phyloP scores from a whole-genome alignment of 2,113 vertebrate genomes.

The Mus spicilegus region DNA sequence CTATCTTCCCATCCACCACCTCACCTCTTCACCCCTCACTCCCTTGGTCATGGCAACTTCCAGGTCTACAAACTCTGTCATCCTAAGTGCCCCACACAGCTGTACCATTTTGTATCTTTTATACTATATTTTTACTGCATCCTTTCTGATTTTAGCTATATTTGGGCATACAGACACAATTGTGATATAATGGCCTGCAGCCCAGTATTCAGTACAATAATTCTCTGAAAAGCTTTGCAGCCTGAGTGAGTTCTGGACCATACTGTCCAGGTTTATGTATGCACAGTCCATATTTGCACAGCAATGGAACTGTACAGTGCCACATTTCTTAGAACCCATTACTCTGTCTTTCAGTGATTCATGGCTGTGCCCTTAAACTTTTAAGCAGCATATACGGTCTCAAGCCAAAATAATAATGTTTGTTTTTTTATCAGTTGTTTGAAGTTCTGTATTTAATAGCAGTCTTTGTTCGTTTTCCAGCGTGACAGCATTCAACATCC shows the following conservation, averaged over 20 bases:
- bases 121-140: background rate
- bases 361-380: background rate
- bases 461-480: background rate
- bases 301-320: background rate
- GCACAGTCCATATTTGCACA: background rate
- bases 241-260: background rate
- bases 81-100: background rate
- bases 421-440: background rate
- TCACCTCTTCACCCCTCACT: no score
- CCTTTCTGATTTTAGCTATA: background rate
- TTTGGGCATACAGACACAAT: background rate
- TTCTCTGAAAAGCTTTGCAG: rapidly evolving
- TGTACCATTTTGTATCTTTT: background rate
- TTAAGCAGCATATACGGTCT: background rate
- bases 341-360: background rate
- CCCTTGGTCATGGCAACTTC: background rate
- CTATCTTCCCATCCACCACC: background rate
- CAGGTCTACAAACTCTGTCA: background rate
- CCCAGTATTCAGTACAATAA: background rate
- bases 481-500: background rate
- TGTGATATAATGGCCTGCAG: background rate
- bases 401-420: background rate
- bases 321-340: background rate
- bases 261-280: background rate
- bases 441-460: background rate